Conservation (phyloP, 2,888 invertebrate genomes). For the Pseudococcus viburni region DNA sequence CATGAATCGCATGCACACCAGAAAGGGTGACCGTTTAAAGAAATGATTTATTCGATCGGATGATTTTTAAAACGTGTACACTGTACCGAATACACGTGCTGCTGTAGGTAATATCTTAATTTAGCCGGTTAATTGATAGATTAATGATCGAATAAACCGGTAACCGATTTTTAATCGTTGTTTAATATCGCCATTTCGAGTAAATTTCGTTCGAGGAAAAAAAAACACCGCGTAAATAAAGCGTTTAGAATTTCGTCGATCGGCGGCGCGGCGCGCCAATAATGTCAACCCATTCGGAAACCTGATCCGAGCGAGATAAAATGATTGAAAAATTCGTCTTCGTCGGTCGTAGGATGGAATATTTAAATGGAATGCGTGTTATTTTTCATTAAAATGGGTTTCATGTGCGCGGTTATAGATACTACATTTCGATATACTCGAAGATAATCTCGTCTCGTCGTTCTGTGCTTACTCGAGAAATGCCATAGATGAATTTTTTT, state of each 20-base stretch:
- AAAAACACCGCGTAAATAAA: neutral
- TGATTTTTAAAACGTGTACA: neutral
- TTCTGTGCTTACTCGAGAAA: neutral
- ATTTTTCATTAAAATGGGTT: conserved; percentile 37
- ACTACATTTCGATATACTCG: neutral
- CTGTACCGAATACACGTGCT: neutral
- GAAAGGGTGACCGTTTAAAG: neutral
- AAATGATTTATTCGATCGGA: conserved; percentile 31
- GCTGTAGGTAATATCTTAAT: conserved; percentile 17
- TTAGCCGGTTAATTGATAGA: conserved; percentile 22
- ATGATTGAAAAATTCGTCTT: conserved; percentile 28
- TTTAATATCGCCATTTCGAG: conserved; percentile 20
- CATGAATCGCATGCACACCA: neutral
- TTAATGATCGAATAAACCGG: neutral
- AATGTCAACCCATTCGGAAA: conserved; percentile 21
- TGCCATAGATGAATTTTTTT: neutral
- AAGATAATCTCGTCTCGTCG: neutral
- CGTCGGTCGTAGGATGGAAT: neutral
- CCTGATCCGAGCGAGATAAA: conserved; percentile 1
- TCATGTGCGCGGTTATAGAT: neutral
- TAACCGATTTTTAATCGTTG: neutral
- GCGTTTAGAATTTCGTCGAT: neutral
- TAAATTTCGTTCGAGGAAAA: neutral
- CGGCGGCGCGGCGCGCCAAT: neutral
- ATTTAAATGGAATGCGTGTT: conserved; percentile 35